Percentiles rank a stretch among this genome's conserved stretches.
Evolutionary conservation across 2,113 vertebrate species (phyloP).

Genomic region (Tonatia bakeri): DNA sequence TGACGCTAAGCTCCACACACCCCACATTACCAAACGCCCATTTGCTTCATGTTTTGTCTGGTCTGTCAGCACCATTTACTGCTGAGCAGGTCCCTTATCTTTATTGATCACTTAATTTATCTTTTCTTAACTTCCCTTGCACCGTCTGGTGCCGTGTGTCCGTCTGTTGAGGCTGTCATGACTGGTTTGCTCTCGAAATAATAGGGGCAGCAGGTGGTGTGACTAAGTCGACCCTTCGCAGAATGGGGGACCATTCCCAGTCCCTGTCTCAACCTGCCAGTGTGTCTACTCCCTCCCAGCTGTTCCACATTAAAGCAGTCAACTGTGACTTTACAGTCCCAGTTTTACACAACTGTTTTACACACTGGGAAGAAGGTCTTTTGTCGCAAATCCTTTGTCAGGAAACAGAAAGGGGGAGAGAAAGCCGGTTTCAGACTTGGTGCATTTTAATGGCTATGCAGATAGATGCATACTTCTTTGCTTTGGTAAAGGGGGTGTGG

Average conservation of each 20-base stretch:
- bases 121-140: constrained; percentile 85
- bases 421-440: constrained; percentile 65
- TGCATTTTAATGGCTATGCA: constrained; percentile 80
- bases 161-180: constrained; percentile 91
- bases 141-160: constrained; percentile 89
- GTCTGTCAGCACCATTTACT: constrained; percentile 83
- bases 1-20: constrained; percentile 69
- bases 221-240: constrained; percentile 92
- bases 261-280: constrained; percentile 90
- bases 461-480: constrained; percentile 49
- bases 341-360: constrained; percentile 99
- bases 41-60: constrained; percentile 76
- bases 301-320: constrained; percentile 95
- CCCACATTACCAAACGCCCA: constrained; percentile 79
- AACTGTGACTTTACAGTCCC: constrained; percentile 90
- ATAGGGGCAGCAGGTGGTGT: constrained; percentile 99
- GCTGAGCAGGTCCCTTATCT: constrained; percentile 82
- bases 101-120: constrained; percentile 95
- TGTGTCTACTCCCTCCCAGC: constrained; percentile 95
- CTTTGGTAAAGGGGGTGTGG: neutral
- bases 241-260: constrained; percentile 88
- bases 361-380: constrained; percentile 90
- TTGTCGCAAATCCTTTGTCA: constrained; percentile 84
- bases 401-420: constrained; percentile 58
- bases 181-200: constrained; percentile 88